These are phyloP conservation scores for Chelonus formosanus DNA, from an alignment of 2,888 invertebrate species.

Conservation along the genomic window DNA sequence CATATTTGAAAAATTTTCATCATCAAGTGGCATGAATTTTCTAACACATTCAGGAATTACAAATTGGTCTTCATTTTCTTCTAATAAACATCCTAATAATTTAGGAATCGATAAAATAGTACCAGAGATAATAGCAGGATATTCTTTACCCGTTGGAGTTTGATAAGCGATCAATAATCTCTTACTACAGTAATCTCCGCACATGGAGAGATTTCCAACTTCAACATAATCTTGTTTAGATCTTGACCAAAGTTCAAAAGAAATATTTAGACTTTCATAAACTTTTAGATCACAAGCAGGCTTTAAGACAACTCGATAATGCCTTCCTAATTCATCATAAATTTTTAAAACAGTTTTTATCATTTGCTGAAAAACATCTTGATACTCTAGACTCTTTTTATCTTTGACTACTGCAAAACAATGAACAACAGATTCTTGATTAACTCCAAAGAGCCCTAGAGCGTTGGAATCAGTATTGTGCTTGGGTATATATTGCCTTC, in stretches of 20 bases:
- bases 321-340: constrained; percentile 74
- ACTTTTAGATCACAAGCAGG: constrained; percentile 71
- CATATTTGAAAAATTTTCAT: too few relatives aligned
- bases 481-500: constrained; percentile 74
- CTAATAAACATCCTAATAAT: constrained; percentile 77
- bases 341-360: constrained; percentile 67
- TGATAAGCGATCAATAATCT: constrained; percentile 77
- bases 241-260: constrained; percentile 80
- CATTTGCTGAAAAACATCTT: constrained; percentile 69
- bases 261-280: constrained; percentile 75
- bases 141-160: constrained; percentile 68
- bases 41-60: constrained; percentile 49
- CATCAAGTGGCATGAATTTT: constrained; percentile 31
- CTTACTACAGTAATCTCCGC: constrained; percentile 80
- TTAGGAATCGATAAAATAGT: constrained; percentile 78
- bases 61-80: constrained; percentile 68
- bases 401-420: constrained; percentile 68
- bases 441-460: constrained; percentile 72
- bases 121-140: constrained; percentile 77
- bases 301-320: constrained; percentile 73
- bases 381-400: constrained; percentile 62
- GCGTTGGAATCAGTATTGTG: constrained; percentile 53
- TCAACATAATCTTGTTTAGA: constrained; percentile 73
- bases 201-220: constrained; percentile 78
- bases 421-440: constrained; percentile 76